Conservation (phyloP, 2,113 vertebrate species). For the Xiphophorus maculatus region DNA sequence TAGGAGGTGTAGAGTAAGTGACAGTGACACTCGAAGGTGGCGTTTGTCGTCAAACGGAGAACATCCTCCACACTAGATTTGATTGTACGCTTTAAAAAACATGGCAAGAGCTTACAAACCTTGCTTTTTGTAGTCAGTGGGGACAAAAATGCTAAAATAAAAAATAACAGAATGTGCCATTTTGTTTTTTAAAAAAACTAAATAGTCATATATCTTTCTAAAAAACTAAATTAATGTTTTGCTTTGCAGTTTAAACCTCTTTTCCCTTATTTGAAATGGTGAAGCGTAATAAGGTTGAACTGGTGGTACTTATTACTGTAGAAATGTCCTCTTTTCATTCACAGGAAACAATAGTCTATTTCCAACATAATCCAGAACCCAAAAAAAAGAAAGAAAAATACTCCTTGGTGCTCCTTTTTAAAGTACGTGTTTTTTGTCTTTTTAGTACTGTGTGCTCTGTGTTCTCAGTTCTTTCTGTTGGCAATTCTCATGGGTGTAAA, state of each 20-base stretch:
- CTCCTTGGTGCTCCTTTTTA: slow-evolving; percentile 73
- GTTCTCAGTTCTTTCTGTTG: slow-evolving; percentile 58
- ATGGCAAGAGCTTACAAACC: slow-evolving; percentile 59
- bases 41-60: slow-evolving; percentile 47
- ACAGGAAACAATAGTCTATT: slow-evolving; percentile 75
- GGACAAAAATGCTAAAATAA: slow-evolving; percentile 55
- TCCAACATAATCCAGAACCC: slow-evolving; percentile 55
- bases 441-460: slow-evolving; percentile 67
- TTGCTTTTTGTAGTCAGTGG: slow-evolving; percentile 45
- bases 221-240: slow-evolving; percentile 91
- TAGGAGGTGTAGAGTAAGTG: slow-evolving; percentile 47
- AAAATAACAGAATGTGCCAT: slow-evolving; percentile 53
- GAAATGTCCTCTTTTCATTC: slow-evolving; percentile 72
- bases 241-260: slow-evolving; percentile 82
- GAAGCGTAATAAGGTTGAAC: slow-evolving; percentile 80
- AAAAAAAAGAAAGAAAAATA: slow-evolving; percentile 52
- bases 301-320: slow-evolving; percentile 80
- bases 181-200: slow-evolving; percentile 81
- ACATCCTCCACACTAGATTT: slow-evolving; percentile 61
- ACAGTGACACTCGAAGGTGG: slow-evolving; percentile 55
- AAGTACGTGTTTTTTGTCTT: slow-evolving; percentile 63
- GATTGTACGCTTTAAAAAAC: slow-evolving; percentile 71
- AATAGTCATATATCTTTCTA: slow-evolving; percentile 84
- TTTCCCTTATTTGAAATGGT: slow-evolving; percentile 84
- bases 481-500: slow-evolving; percentile 60